Conservation (phyloP, 2,888 invertebrate species). For the Netelia inedita region DNA sequence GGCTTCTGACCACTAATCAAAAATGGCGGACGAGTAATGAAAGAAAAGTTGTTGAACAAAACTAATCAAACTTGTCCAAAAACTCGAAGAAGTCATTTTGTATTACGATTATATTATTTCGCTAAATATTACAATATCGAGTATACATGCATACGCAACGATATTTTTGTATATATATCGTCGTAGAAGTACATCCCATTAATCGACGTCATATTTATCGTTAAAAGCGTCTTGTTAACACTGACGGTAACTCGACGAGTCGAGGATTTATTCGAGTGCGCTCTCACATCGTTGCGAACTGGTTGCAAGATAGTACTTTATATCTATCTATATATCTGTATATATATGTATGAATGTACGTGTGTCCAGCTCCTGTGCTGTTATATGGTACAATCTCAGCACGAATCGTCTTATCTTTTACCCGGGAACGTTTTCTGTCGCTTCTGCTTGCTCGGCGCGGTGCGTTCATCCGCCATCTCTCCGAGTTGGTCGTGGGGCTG, state of each 20-base stretch:
- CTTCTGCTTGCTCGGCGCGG: constrained; percentile 53
- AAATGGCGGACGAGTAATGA: neutral
- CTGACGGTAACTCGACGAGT: constrained; percentile 69
- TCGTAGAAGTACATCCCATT: constrained; percentile 65
- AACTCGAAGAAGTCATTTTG: neutral
- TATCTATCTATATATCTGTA: constrained; percentile 24
- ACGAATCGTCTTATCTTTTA: constrained; percentile 75
- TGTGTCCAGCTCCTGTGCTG: constrained; percentile 53
- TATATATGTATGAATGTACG: constrained; percentile 39
- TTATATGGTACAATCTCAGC: constrained; percentile 63
- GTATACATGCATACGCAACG: neutral
- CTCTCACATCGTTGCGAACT: constrained; percentile 53
- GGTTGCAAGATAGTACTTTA: constrained; percentile 41
- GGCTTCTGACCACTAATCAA: neutral
- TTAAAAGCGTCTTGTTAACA: constrained; percentile 70
- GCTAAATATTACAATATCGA: constrained; percentile 9
- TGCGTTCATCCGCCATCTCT: constrained; percentile 46
- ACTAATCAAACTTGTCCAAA: neutral
- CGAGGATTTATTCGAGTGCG: constrained; percentile 66
- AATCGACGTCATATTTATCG: constrained; percentile 70
- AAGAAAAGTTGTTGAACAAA: neutral
- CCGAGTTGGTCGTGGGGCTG: constrained; percentile 65
- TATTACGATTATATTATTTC: neutral
- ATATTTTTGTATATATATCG: constrained; percentile 4
- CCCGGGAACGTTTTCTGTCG: constrained; percentile 69